These are phyloP conservation scores for Margarornis squamiger DNA, from an alignment of 2,797 vertebrate genomes.

Conservation along the genomic window DNA sequence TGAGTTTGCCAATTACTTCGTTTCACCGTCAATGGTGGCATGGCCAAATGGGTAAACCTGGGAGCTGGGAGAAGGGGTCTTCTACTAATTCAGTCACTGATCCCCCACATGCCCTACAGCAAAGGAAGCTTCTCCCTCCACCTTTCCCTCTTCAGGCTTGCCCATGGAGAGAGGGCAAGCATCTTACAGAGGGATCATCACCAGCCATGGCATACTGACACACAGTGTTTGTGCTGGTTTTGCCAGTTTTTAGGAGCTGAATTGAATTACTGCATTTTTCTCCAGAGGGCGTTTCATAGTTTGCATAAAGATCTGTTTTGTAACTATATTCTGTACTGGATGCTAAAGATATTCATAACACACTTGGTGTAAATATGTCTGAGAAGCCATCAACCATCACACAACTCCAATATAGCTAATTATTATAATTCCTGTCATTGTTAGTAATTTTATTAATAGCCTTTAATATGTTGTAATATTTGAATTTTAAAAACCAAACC, in stretches of 20 bases:
- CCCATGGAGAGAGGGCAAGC: neutral
- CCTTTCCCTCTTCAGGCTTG: neutral
- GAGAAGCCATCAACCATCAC: neutral
- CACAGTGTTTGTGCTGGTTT: fast-evolving
- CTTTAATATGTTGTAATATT: neutral
- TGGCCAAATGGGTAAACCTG: neutral
- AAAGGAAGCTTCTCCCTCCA: neutral
- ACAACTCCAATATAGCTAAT: neutral
- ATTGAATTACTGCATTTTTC: neutral
- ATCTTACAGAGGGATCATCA: fast-evolving
- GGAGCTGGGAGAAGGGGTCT: fast-evolving
- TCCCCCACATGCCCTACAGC: fast-evolving
- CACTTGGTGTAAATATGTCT: neutral
- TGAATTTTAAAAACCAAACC: neutral
- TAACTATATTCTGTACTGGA: neutral
- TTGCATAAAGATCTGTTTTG: neutral
- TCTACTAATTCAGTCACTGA: neutral
- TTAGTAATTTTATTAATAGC: neutral
- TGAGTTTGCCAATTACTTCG: neutral
- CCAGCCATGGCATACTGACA: neutral
- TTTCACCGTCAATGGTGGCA: neutral
- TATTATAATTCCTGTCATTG: neutral
- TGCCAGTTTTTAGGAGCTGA: neutral
- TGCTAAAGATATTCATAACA: neutral
- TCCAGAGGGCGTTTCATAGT: neutral